A percentile compares a stretch with the other conserved stretches of the same genome.
phyloP scores from a whole-genome alignment of 2,888 invertebrate species.

The Polydrusus tereticollis region DNA sequence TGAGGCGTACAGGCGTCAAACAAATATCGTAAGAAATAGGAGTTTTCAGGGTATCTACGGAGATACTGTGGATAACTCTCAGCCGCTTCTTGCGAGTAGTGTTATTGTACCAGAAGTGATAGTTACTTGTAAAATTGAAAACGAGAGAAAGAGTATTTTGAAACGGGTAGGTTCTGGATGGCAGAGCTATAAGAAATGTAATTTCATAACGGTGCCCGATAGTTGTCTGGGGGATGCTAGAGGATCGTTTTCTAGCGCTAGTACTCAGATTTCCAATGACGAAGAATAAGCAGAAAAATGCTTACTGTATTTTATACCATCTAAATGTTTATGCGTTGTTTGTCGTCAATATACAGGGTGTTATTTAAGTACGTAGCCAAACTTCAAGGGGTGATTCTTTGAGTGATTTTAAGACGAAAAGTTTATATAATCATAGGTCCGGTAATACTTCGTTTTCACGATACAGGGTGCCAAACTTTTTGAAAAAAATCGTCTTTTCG shows the following conservation, averaged over 20 bases:
- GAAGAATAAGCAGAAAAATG: conserved; percentile 51
- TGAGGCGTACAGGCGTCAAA: conserved; percentile 33
- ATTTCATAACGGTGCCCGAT: conserved; percentile 65
- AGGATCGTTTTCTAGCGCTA: conserved; percentile 66
- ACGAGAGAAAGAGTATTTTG: conserved; percentile 63
- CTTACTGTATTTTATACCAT: not conserved
- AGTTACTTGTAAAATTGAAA: conserved; percentile 62
- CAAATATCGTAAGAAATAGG: conserved; percentile 41
- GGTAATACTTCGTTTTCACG: too few species aligned
- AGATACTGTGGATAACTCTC: conserved; percentile 43
- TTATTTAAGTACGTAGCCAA: too few species aligned
- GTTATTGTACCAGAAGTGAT: conserved; percentile 59
- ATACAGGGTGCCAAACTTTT: too few species aligned
- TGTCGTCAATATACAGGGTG: too few species aligned
- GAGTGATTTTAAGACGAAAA: too few species aligned
- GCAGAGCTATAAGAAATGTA: conserved; percentile 62
- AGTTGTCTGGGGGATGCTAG: conserved; percentile 64
- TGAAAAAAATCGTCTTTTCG: too few species aligned
- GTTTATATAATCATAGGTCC: too few species aligned
- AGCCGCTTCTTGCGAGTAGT: conserved; percentile 33
- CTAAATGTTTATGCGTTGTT: not conserved
- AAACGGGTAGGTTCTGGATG: conserved; percentile 63
- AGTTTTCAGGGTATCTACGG: conserved; percentile 51
- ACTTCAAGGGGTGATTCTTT: too few species aligned
- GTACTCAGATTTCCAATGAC: conserved; percentile 65